Evolutionary conservation across 2,797 vertebrate genomes (phyloP), one percentile per base, ranked within the genome.

Genomic region (Carcharodon carcharias): DNA sequence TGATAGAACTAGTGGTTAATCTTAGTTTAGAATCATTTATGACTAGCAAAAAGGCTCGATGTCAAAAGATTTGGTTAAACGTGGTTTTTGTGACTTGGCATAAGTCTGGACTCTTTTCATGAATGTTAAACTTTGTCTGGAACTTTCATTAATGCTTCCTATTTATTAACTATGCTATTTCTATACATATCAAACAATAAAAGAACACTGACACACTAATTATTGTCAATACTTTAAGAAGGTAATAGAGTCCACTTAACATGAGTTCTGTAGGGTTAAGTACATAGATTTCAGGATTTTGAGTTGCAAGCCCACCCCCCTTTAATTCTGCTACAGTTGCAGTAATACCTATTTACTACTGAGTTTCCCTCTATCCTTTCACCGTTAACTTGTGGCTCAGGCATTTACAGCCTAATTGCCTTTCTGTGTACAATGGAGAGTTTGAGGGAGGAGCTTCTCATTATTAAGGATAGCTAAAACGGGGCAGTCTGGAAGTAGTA

Each of bases 121-220:
- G 50, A 95, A 54, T 95, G 94, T 95, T 95, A 16, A 77, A 77
- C 14, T 77, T 56, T 73, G 28, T 77, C 14, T 56, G 31, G 58
- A 92, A 9, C 89, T 92, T 58, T 92, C 56, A 21, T 71, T 95
- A 8, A 95, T 95, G 69, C 28, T 95, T 77, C 77, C 94, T 95
- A 95, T 95, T 95, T 95, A 95, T 95, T 95, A 95, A 23, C 50
- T 95, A 50, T 95, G 69, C 50, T 54, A 56, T 58, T 77, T 95
- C 94, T n/a, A 73, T 56, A 8, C 6, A 31, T 35, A 56, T 54
- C 94, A 54, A 54, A 26, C 94, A 95, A 95, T 95, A 95, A 95
- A 95, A 54, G 28, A 71, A 77, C 94, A 73, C 54, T 35, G 94
- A 31, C 31, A 73, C 69, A 56, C 61, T 95, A 77, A n/a, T 35